phyloP scores from a whole-genome alignment of 2,888 invertebrate genomes.

The Agrochola litura region DNA sequence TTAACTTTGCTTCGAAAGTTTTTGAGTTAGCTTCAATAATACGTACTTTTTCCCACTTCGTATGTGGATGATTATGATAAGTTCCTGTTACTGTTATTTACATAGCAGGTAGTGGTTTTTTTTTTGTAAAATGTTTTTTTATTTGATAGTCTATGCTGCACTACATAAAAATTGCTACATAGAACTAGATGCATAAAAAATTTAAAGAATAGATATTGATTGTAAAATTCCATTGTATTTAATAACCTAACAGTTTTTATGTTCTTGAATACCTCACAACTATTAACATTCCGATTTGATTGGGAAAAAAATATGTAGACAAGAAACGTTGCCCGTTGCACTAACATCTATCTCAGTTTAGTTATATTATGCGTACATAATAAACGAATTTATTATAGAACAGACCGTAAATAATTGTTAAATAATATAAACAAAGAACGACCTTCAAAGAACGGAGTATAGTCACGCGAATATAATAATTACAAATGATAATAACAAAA shows the following conservation, averaged over 20 bases:
- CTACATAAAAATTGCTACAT: too few relatives aligned
- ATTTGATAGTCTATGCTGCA: too few relatives aligned
- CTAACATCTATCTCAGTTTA: background rate
- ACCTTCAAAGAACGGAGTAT: slow-evolving; percentile 57
- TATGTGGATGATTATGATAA: too few relatives aligned
- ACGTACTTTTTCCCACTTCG: too few relatives aligned
- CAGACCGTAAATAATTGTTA: slow-evolving; percentile 46
- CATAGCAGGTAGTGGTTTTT: too few relatives aligned
- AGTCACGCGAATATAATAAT: slow-evolving; percentile 54
- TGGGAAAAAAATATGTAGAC: slow-evolving; percentile 40
- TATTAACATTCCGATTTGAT: slow-evolving; percentile 53
- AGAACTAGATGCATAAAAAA: background rate
- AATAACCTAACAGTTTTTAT: slow-evolving; percentile 33
- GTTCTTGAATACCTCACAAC: slow-evolving; percentile 18
- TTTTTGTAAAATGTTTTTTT: too few relatives aligned
- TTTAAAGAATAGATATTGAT: slow-evolving; percentile 1
- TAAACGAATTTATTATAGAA: slow-evolving; percentile 22
- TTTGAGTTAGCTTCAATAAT: too few relatives aligned
- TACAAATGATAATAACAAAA: slow-evolving; percentile 45
- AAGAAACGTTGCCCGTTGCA: slow-evolving; percentile 12
- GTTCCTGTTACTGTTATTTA: too few relatives aligned
- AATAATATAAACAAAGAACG: slow-evolving; percentile 60
- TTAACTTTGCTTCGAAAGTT: too few relatives aligned
- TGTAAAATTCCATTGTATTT: slow-evolving; percentile 19
- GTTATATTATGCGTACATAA: background rate